These are phyloP conservation scores for Columba guinea DNA, from an alignment of 2,797 vertebrate genomes.

Conservation along the genomic window DNA sequence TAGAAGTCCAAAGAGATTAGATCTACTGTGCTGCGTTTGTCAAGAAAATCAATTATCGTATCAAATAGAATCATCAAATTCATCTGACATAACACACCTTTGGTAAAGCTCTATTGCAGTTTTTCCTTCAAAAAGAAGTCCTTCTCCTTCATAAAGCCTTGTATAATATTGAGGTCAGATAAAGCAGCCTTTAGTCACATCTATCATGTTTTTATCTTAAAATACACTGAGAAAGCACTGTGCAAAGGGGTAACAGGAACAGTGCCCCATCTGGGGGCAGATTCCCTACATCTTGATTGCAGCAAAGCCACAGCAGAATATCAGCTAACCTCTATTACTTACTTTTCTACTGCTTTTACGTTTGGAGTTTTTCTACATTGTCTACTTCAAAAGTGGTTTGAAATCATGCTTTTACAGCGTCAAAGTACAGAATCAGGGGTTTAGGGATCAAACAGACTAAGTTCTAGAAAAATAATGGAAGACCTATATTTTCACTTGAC, in stretches of 20 bases:
- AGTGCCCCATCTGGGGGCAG: neutral
- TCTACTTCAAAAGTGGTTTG: neutral
- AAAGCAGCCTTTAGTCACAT: neutral
- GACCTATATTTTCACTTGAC: neutral
- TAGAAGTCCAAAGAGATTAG: slow-evolving; percentile 24
- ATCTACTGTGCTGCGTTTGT: slow-evolving; percentile 31
- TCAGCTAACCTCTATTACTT: neutral
- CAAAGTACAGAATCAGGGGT: neutral
- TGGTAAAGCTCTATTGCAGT: neutral
- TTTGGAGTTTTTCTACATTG: neutral
- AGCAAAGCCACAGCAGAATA: neutral
- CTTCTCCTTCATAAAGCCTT: neutral
- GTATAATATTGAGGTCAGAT: neutral
- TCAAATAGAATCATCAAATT: slow-evolving; percentile 37
- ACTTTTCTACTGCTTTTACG: neutral
- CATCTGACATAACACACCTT: neutral
- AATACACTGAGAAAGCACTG: neutral
- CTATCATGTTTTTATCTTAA: neutral
- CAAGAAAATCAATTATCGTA: slow-evolving; percentile 44
- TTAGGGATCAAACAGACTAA: neutral
- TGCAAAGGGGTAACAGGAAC: neutral
- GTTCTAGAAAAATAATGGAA: neutral
- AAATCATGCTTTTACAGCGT: neutral
- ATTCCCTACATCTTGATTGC: neutral
- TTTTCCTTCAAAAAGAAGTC: neutral